Conservation (phyloP, 2,888 invertebrate species). For the Ditylenchus weischeri region DNA sequence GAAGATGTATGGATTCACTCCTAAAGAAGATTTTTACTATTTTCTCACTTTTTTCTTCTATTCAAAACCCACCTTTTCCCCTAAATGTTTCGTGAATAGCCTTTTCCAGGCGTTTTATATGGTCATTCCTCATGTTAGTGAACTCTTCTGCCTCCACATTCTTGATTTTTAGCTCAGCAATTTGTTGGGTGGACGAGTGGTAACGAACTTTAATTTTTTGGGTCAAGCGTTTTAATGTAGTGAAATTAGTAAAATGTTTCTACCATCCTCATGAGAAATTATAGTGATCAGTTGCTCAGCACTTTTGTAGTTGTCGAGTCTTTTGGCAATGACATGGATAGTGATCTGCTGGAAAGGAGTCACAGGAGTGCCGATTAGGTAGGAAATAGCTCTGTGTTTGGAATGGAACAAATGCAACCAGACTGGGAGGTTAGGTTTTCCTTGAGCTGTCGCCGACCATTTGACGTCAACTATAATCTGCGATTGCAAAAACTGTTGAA, state of each 20-base stretch:
- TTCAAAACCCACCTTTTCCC: slow-evolving; percentile 37
- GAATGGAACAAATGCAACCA: slow-evolving; percentile 54
- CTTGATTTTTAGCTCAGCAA: slow-evolving; percentile 44
- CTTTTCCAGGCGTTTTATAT: slow-evolving; percentile 38
- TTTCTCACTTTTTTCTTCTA: no score
- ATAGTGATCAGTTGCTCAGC: slow-evolving; percentile 48
- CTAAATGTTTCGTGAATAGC: slow-evolving; percentile 47
- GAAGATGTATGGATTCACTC: slow-evolving; percentile 53
- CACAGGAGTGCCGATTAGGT: slow-evolving; percentile 54
- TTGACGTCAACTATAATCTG: slow-evolving; percentile 49
- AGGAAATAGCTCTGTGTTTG: slow-evolving; percentile 51
- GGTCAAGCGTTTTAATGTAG: background rate
- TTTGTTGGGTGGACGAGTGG: slow-evolving; percentile 43
- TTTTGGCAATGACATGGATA: slow-evolving; percentile 53
- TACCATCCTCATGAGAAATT: slow-evolving; percentile 47
- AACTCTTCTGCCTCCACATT: slow-evolving; percentile 51
- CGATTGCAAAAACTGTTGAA: no score
- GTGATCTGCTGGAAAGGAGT: slow-evolving; percentile 46
- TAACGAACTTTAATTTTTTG: slow-evolving; percentile 28
- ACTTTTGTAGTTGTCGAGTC: slow-evolving; percentile 49
- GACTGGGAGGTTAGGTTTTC: slow-evolving; percentile 50
- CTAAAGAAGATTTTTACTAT: no score
- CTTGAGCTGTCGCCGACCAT: slow-evolving; percentile 55
- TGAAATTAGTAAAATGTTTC: slow-evolving; percentile 9
- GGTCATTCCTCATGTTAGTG: slow-evolving; percentile 16